phyloP scores from a whole-genome alignment of 2,888 invertebrate genomes.

The Drosophila dives region DNA sequence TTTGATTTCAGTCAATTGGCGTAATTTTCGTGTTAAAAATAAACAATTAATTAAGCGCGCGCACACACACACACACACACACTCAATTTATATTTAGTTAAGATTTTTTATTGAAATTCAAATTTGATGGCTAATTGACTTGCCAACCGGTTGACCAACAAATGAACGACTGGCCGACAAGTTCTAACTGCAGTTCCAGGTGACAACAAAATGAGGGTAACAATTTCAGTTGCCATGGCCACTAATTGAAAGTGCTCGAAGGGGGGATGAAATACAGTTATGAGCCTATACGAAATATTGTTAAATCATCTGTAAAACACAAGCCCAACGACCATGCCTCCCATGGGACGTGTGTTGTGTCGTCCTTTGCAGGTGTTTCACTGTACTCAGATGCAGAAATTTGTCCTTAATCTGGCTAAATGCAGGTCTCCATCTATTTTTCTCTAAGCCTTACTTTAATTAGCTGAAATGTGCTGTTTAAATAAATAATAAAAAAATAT shows the following conservation, averaged over 20 bases:
- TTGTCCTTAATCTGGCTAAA: neutral
- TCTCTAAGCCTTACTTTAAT: neutral
- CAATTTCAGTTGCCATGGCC: conserved; percentile 68
- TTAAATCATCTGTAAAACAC: conserved; percentile 34
- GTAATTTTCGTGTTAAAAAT: conserved; percentile 43
- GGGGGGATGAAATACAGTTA: conserved; percentile 49
- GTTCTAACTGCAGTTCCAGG: conserved; percentile 8
- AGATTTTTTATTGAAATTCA: neutral
- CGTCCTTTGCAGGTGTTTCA: conserved; percentile 39
- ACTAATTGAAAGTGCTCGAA: conserved; percentile 67
- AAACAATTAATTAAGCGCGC: conserved; percentile 50
- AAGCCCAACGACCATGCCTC: conserved; percentile 23
- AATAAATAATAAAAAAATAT: too few species aligned
- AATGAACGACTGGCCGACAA: conserved; percentile 12
- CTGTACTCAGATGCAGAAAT: neutral
- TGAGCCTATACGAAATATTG: conserved; percentile 1
- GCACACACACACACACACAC: conserved; percentile 6
- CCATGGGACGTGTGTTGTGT: conserved; percentile 34
- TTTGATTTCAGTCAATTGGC: conserved; percentile 52
- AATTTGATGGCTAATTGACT: conserved; percentile 23
- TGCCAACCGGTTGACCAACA: conserved; percentile 36
- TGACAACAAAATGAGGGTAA: conserved; percentile 32
- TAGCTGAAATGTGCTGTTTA: neutral
- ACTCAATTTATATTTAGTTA: neutral
- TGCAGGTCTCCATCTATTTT: too few species aligned